A percentile compares a stretch with the other conserved stretches of the same genome.
Conservation (phyloP, 2,888 invertebrate genomes). For the Drosophila crucigera region DNA sequence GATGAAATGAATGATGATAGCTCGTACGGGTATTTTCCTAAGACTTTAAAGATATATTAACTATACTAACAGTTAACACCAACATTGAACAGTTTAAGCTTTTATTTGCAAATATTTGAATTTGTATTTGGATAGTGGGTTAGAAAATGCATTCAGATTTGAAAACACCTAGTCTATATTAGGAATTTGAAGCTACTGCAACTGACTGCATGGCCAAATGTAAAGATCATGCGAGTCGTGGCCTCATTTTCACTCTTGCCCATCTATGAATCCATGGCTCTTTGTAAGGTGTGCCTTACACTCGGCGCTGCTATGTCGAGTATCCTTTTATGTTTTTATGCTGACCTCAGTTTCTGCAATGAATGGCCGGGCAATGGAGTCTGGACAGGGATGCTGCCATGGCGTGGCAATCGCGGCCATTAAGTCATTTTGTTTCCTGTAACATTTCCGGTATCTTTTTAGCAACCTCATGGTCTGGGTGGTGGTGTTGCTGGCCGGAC, state of each 20-base stretch:
- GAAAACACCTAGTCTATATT: not conserved
- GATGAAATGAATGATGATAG: not conserved
- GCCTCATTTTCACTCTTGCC: not conserved
- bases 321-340: constrained; percentile 48
- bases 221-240: constrained; percentile 8
- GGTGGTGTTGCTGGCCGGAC: constrained; percentile 1
- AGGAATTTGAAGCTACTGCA: not conserved
- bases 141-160: not conserved
- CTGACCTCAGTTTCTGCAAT: constrained; percentile 67
- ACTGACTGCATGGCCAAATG: not conserved
- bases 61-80: not conserved
- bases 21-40: not conserved
- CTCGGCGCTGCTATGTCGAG: constrained; percentile 21
- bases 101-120: not conserved
- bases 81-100: not conserved
- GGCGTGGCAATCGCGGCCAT: constrained; percentile 75
- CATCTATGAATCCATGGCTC: constrained; percentile 25
- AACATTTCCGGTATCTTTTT: constrained; percentile 80
- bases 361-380: constrained; percentile 52
- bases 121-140: not conserved
- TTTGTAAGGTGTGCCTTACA: constrained; percentile 49
- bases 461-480: constrained; percentile 53
- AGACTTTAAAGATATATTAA: not conserved
- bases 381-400: constrained; percentile 40
- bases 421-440: constrained; percentile 79